Evolutionary conservation across 2,797 vertebrate genomes (phyloP).

Genomic region (Amniataba percoides): DNA sequence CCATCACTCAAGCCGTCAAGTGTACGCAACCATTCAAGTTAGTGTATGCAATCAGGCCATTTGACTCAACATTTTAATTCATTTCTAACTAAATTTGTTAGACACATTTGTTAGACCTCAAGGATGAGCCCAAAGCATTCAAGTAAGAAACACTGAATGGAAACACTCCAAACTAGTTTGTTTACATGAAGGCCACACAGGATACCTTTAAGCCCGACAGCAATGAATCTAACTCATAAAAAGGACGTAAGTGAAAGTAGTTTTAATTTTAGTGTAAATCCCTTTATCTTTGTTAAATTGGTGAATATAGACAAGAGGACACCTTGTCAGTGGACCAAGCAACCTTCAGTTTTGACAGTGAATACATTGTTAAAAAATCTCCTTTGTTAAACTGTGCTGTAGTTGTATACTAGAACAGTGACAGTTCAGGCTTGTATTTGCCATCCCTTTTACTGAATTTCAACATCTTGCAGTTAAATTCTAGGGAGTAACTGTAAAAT

Average conservation of each 20-base stretch:
- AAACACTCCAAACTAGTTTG: neutral
- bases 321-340: neutral
- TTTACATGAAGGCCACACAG: neutral
- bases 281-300: neutral
- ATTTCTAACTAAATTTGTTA: neutral
- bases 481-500: neutral
- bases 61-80: constrained; percentile 6
- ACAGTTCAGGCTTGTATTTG: neutral
- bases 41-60: constrained; percentile 2
- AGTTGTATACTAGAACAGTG: neutral
- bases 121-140: neutral
- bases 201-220: neutral
- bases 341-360: neutral
- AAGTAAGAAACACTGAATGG: neutral
- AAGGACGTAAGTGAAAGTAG: neutral
- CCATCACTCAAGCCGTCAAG: neutral
- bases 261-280: neutral
- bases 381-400: neutral
- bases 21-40: neutral
- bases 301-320: neutral
- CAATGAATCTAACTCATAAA: neutral
- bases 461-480: neutral
- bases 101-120: neutral
- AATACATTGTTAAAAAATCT: neutral
- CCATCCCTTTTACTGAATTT: neutral